Base-by-base conservation (phyloP, 1,140 invertebrate genomes). In the Whitmania pigra region DNA sequence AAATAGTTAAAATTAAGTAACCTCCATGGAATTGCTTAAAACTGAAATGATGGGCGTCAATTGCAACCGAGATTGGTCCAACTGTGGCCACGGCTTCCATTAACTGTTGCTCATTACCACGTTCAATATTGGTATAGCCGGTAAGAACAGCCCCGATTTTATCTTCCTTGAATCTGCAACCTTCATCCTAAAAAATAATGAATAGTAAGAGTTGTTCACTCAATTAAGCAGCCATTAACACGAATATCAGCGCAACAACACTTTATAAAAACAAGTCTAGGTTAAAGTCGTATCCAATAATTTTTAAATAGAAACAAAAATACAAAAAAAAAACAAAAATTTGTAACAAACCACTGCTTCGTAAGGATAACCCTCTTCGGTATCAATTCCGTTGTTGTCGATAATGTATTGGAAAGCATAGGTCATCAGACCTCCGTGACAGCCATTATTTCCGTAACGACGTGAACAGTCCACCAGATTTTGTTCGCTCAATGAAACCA, bases 11-110 rank as follows among this genome's bases (percentile, higher is more conserved):
- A 49, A 49, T 49, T 13, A 17, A 15, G 5, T 54, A 20, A 78
- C 78, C 80, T 60, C 74, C 74, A 73, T 79, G 80, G 78, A 95
- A 95, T 67, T 89, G 86, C 77, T 89, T 87, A 83, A 96, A 89
- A 2, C 86, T 83, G 67, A 86, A 80, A 69, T 87, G 86, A 13
- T 87, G 85, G 67, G 93, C 94, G 86, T 97, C 93, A 79, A 97
- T 95, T 69, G 91, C 93, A 80, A 87, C 84, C 7, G 83, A 83
- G 67, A 87, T 76, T 15, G 93, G 93, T n/a, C 93, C 93, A 75
- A 92, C 82, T 7, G 89, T 92, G 66, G 91, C 91, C 71, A 95
- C 86, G 69, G 89, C 89, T 71, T 89, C 89, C 67, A 84, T 22
- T 17, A 71, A 53, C 43, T 53, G 43, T 18, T 53, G 22, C 31